Percentiles rank a stretch among this genome's conserved stretches.
Evolutionary conservation across 2,797 vertebrate genomes (phyloP).

Genomic region (Hozukius guyotensis): DNA sequence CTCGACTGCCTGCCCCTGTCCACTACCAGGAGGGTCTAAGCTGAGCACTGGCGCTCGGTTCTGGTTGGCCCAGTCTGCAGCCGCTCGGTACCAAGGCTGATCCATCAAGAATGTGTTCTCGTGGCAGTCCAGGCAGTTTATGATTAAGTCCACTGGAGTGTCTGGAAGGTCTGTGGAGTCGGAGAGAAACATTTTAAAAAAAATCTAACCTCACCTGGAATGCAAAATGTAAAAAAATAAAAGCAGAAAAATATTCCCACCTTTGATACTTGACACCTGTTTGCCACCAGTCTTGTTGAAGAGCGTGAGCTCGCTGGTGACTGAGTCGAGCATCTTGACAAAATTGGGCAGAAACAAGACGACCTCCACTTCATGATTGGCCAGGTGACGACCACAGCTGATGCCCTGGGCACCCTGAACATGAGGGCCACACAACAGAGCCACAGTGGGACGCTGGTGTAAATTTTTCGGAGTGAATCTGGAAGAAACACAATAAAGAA

Average conservation of each 20-base stretch:
- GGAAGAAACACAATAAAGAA: background rate
- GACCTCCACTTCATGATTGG: slow-evolving; percentile 96
- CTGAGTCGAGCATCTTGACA: slow-evolving; percentile 96
- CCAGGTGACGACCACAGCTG: slow-evolving; percentile 96
- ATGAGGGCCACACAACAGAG: slow-evolving; percentile 94
- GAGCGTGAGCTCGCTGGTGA: slow-evolving; percentile 93
- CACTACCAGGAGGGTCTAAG: slow-evolving; percentile 93
- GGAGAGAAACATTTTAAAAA: background rate
- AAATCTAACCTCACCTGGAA: background rate
- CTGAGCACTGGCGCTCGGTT: slow-evolving; percentile 95
- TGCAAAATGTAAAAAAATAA: background rate
- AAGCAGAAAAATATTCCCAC: slow-evolving; percentile 65
- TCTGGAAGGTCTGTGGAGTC: slow-evolving; percentile 90
- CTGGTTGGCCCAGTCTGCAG: slow-evolving; percentile 97
- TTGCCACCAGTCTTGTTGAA: slow-evolving; percentile 93
- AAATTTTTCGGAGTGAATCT: slow-evolving; percentile 98
- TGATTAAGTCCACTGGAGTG: slow-evolving; percentile 96
- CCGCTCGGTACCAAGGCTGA: slow-evolving; percentile 96
- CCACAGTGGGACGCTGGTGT: slow-evolving; percentile 95
- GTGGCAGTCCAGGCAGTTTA: slow-evolving; percentile 98
- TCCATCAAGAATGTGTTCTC: slow-evolving; percentile 95
- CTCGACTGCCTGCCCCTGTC: slow-evolving; percentile 90
- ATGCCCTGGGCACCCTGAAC: slow-evolving; percentile 98
- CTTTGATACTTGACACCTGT: slow-evolving; percentile 95
- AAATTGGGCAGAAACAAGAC: slow-evolving; percentile 97